Base-by-base conservation (phyloP, 1,140 invertebrate genomes). In the Zophobas atratus region DNA sequence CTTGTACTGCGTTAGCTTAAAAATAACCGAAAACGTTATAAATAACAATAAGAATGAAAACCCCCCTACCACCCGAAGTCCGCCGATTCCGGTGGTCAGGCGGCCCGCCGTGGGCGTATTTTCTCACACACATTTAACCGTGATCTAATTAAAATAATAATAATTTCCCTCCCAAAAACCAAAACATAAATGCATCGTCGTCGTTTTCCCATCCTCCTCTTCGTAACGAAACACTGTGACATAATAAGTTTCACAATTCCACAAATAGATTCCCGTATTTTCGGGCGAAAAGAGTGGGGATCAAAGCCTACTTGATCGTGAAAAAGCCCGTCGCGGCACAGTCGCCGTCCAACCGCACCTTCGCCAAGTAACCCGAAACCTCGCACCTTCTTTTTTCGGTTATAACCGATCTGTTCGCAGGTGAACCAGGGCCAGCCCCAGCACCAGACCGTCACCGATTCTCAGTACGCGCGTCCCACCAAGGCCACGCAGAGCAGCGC, bases 401-500 rank as follows among this genome's bases (percentile, higher is more conserved):
- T 32, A 1, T 63, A 20, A 67, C 6, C 6, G 1, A 20, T 67
- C 38, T 67, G 38, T 67, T 67, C 60, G 20, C 79, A 83, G 81
- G 80, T 84, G 33, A 79, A 79, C 70, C 79, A 81, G 63, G 82
- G 81, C 48, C 56, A 76, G 8, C 80, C 79, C 2, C 83, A 84
- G 67, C 83, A 83, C 53, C 82, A 81, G 4, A 81, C 83, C 1
- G 80, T 84, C 5, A 79, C 80, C 60, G 79, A 81, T 63, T 87
- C 87, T 78, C 88, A 88, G 77, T 84, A 86, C 63, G 79, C 82
- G 20, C 80, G 79, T 57, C 85, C 86, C 20, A 86, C 76, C 85
- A 88, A 74, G 86, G 86, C 71, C 84, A 86, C 78, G 79, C 78
- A 82, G 83, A 41, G 46, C 84, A 81, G 78, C 81, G 83, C 77